phyloP scores from a whole-genome alignment of 1,140 invertebrate species.

The Chrysomallon squamiferum region DNA sequence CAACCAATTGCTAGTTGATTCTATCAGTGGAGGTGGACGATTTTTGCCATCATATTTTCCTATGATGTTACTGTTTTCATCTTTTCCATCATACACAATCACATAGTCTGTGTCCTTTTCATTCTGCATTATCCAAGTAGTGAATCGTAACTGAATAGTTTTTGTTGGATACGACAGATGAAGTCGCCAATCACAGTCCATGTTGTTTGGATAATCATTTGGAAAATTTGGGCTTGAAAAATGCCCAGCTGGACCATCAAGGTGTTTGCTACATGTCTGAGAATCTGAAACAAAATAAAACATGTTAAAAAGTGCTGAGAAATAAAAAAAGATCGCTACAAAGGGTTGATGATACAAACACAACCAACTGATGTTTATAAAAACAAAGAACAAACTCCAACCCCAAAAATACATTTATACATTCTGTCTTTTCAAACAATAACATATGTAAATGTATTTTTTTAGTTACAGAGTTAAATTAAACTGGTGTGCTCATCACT shows the following conservation, averaged over 20 bases:
- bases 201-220: conserved; percentile 22
- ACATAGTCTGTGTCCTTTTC: conserved; percentile 31
- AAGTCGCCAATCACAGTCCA: conserved; percentile 28
- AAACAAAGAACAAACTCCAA: too few relatives aligned
- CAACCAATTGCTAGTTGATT: conserved; percentile 31
- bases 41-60: conserved; percentile 24
- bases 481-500: too few relatives aligned
- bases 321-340: too few relatives aligned
- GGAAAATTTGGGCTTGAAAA: conserved; percentile 23
- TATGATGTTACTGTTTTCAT: conserved; percentile 23
- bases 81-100: conserved; percentile 36
- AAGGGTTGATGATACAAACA: too few relatives aligned
- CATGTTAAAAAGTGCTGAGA: not conserved
- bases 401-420: too few relatives aligned
- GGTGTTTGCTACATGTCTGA: not conserved
- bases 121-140: conserved; percentile 27
- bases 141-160: conserved; percentile 34
- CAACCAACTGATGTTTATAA: too few relatives aligned
- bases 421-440: too few relatives aligned
- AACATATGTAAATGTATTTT: too few relatives aligned
- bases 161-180: conserved; percentile 13
- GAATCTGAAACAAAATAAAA: not conserved
- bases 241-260: conserved; percentile 10
- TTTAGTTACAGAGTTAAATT: too few relatives aligned
- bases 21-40: conserved; percentile 23